phyloP scores from a whole-genome alignment of 2,888 invertebrate species.

The Linyphia triangularis region DNA sequence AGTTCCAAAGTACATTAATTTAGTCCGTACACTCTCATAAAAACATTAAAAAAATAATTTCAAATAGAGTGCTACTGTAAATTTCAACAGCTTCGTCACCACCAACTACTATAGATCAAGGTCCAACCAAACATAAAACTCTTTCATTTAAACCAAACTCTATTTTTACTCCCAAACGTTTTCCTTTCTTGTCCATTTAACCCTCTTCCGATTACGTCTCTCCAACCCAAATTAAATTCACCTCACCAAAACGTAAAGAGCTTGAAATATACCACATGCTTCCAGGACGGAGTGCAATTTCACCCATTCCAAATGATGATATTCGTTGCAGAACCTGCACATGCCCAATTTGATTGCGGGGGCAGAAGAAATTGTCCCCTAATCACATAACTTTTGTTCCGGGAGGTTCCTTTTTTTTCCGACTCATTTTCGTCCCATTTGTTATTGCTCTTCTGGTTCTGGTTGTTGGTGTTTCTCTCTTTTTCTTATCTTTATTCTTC shows the following conservation, averaged over 20 bases:
- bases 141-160: no score
- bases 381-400: conserved; percentile 50
- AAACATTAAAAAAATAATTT: no score
- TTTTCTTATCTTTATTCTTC: conserved; percentile 36
- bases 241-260: not conserved
- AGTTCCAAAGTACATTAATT: no score
- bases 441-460: conserved; percentile 45
- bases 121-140: not conserved
- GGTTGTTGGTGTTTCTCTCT: conserved; percentile 9
- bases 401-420: conserved; percentile 11
- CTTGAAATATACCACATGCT: conserved; percentile 22
- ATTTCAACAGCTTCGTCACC: no score
- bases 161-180: not conserved
- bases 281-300: conserved; percentile 23
- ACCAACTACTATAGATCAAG: no score
- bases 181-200: conserved; percentile 6
- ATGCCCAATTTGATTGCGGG: conserved; percentile 41
- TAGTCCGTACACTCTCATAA: no score
- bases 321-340: conserved; percentile 10
- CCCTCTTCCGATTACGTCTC: not conserved
- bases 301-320: conserved; percentile 5
- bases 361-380: conserved; percentile 35
- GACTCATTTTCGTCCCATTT: conserved; percentile 45
- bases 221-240: not conserved
- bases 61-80: no score